Evolutionary conservation across 2,888 invertebrate species (phyloP).

Genomic region (Eledone cirrhosa): DNA sequence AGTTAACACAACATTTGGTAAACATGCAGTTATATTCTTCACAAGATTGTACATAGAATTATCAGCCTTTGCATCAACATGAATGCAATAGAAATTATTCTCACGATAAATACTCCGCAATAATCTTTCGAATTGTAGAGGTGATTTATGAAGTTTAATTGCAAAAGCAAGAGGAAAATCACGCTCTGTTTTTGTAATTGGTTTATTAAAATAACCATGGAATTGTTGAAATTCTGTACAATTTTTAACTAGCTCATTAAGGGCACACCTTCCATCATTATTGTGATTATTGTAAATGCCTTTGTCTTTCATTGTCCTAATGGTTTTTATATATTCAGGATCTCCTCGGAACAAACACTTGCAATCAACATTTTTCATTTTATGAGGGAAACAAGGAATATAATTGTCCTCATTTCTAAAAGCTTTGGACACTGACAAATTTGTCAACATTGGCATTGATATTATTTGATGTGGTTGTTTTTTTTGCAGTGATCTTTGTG

Average conservation of each 20-base stretch:
- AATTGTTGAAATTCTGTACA: conserved; percentile 36
- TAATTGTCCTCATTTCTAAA: too few species aligned
- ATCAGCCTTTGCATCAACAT: conserved; percentile 56
- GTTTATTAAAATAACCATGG: conserved; percentile 39
- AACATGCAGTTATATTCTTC: conserved; percentile 42
- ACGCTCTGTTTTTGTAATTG: conserved; percentile 41
- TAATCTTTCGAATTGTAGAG: conserved; percentile 54
- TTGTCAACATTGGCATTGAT: too few species aligned
- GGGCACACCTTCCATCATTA: conserved; percentile 26
- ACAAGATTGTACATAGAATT: conserved; percentile 40
- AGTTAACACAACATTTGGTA: conserved; percentile 54
- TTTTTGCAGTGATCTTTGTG: too few species aligned
- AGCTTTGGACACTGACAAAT: too few species aligned
- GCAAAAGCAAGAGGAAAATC: conserved; percentile 56
- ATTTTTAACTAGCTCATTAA: conserved; percentile 33
- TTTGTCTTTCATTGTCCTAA: neutral
- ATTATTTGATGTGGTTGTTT: too few species aligned
- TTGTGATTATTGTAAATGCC: neutral
- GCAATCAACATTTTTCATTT: neutral
- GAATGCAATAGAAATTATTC: conserved; percentile 63
- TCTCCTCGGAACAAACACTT: conserved; percentile 1
- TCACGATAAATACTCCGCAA: conserved; percentile 58
- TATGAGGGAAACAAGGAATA: too few species aligned
- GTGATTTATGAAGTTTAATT: conserved; percentile 48
- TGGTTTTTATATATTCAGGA: neutral